These are phyloP conservation scores for Zaprionus inermis DNA, from an alignment of 1,140 invertebrate species.

Conservation along the genomic window DNA sequence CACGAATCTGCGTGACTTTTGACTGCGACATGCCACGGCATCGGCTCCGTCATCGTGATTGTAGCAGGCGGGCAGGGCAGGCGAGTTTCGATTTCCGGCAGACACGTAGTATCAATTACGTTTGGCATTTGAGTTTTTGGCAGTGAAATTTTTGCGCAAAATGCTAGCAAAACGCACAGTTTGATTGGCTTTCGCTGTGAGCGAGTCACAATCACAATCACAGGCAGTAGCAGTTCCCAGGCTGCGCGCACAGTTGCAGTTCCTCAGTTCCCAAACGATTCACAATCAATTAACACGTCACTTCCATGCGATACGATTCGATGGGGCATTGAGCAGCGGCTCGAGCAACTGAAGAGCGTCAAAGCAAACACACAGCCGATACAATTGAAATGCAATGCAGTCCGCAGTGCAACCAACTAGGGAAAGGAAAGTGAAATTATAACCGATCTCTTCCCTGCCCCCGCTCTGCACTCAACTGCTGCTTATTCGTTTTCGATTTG, in stretches of 20 bases:
- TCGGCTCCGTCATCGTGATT: constrained; percentile 47
- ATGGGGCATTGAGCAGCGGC: constrained; percentile 30
- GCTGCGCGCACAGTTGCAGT: constrained; percentile 25
- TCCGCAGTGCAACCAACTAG: constrained; percentile 50
- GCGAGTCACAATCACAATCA: neutral
- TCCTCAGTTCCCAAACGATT: constrained; percentile 32
- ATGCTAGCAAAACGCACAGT: constrained; percentile 41
- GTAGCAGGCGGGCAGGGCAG: too few relatives aligned
- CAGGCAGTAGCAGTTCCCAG: constrained; percentile 22
- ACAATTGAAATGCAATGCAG: constrained; percentile 49
- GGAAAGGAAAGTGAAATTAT: constrained; percentile 80
- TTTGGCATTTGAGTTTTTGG: constrained; percentile 55
- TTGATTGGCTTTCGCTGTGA: constrained; percentile 41
- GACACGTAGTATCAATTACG: constrained; percentile 71
- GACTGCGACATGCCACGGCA: constrained; percentile 49
- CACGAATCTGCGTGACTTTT: constrained; percentile 43
- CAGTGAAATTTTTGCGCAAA: constrained; percentile 58
- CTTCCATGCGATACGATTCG: constrained; percentile 6
- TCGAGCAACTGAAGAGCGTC: constrained; percentile 58
- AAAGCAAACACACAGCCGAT: constrained; percentile 8
- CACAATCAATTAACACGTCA: constrained; percentile 68
- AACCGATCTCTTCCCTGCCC: constrained; percentile 11
- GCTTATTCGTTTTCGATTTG: constrained; percentile 59
- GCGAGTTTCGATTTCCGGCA: constrained; percentile 66
- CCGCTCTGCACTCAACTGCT: neutral